Conservation (phyloP, 2,888 invertebrate species). For the Sialis fuliginosa region DNA sequence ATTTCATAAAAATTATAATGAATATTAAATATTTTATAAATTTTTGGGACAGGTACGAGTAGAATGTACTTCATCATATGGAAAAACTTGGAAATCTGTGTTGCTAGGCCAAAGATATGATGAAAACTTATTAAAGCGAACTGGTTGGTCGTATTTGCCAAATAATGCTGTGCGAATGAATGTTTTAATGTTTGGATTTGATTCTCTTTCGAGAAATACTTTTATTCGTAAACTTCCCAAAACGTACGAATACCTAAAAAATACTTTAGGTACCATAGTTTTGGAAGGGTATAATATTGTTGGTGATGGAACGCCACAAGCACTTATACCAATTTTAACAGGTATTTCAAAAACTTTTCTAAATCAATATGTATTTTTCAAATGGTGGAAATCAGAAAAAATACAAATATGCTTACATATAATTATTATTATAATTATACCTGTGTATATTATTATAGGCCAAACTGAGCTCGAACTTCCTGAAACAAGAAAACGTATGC, state of each 20-base stretch:
- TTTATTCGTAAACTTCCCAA: conserved; percentile 63
- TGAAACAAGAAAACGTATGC: conserved; percentile 56
- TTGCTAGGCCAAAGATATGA: conserved; percentile 40
- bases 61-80: conserved; percentile 33
- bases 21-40: background rate
- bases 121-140: conserved; percentile 23
- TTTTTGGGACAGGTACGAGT: conserved; percentile 33
- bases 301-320: conserved; percentile 76
- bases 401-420: too few relatives aligned
- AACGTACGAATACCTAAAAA: conserved; percentile 47
- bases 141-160: conserved; percentile 30
- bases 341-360: conserved; percentile 25
- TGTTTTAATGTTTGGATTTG: conserved; percentile 73
- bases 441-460: too few relatives aligned
- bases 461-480: conserved; percentile 73
- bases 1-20: conserved; percentile 2
- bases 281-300: conserved; percentile 67
- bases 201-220: conserved; percentile 71
- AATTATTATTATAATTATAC: too few relatives aligned
- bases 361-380: too few relatives aligned
- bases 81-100: conserved; percentile 44
- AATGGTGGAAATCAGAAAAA: too few relatives aligned
- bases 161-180: conserved; percentile 36
- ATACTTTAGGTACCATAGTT: conserved; percentile 39
- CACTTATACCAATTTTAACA: conserved; percentile 72